Conservation (phyloP, 2,797 vertebrate genomes). For the Esox masquinongy region DNA sequence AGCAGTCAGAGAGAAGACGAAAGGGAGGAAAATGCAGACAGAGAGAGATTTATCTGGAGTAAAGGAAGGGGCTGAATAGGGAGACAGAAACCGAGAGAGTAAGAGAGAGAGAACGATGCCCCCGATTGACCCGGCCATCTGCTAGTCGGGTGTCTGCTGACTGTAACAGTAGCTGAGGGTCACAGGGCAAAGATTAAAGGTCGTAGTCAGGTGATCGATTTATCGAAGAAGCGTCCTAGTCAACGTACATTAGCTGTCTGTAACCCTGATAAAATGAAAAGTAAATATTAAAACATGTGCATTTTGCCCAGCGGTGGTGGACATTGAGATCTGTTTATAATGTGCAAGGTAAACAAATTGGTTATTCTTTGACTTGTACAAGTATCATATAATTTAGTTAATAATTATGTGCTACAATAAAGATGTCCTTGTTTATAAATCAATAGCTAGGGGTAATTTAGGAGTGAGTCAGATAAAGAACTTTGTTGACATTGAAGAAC, state of each 20-base stretch:
- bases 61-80: neutral
- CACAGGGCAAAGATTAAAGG: conserved; percentile 10
- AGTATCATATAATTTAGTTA: neutral
- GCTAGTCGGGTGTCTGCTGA: neutral
- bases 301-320: conserved; percentile 22
- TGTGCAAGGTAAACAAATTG: conserved; percentile 7
- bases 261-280: conserved; percentile 1
- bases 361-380: conserved; percentile 28
- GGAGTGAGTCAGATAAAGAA: neutral
- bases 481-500: neutral
- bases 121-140: neutral
- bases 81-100: neutral
- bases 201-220: neutral
- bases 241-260: neutral
- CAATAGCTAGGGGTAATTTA: neutral
- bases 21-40: neutral
- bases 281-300: conserved; percentile 28
- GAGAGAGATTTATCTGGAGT: neutral
- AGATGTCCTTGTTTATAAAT: neutral
- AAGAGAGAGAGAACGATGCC: neutral
- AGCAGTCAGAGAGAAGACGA: too few relatives aligned
- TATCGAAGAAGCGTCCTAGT: neutral
- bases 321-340: neutral
- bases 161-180: neutral
- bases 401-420: neutral